These are phyloP conservation scores for Phaenicophaeus curvirostris DNA, from an alignment of 2,797 vertebrate species.

Conservation along the genomic window DNA sequence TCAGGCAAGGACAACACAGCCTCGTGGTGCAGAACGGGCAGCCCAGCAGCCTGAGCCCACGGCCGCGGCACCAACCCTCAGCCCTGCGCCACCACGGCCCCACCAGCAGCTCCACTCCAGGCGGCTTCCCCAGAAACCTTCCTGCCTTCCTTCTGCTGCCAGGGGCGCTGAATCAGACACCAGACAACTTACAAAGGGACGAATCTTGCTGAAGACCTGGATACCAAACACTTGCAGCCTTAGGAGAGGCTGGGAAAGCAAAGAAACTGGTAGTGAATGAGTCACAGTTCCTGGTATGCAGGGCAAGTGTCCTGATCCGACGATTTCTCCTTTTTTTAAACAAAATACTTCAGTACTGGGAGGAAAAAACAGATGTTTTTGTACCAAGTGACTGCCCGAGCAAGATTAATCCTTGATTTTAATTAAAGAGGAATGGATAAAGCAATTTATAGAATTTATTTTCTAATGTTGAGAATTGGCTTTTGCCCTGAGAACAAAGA, in stretches of 20 bases:
- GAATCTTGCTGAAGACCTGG: not conserved
- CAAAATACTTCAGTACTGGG: fast-evolving
- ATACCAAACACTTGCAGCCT: not conserved
- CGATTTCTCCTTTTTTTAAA: fast-evolving
- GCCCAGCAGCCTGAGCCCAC: too few relatives aligned
- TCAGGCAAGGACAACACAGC: too few relatives aligned
- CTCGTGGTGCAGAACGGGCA: too few relatives aligned
- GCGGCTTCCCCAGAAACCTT: not conserved
- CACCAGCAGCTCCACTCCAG: too few relatives aligned
- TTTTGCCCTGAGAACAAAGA: not conserved
- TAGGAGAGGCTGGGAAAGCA: not conserved
- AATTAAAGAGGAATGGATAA: not conserved
- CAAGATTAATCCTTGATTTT: not conserved
- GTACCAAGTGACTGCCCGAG: not conserved
- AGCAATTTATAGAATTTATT: not conserved
- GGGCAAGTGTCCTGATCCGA: not conserved
- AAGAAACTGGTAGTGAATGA: not conserved
- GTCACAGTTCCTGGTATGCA: fast-evolving
- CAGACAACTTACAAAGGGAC: not conserved
- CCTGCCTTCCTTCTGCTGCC: too few relatives aligned
- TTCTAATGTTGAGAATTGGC: not conserved
- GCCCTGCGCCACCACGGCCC: too few relatives aligned
- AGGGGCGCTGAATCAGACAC: too few relatives aligned
- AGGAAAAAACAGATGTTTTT: not conserved
- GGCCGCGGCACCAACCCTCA: too few relatives aligned